Percentiles rank a stretch among this genome's conserved stretches.
phyloP scores from a whole-genome alignment of 2,113 vertebrate genomes.

The Sialia sialis region DNA sequence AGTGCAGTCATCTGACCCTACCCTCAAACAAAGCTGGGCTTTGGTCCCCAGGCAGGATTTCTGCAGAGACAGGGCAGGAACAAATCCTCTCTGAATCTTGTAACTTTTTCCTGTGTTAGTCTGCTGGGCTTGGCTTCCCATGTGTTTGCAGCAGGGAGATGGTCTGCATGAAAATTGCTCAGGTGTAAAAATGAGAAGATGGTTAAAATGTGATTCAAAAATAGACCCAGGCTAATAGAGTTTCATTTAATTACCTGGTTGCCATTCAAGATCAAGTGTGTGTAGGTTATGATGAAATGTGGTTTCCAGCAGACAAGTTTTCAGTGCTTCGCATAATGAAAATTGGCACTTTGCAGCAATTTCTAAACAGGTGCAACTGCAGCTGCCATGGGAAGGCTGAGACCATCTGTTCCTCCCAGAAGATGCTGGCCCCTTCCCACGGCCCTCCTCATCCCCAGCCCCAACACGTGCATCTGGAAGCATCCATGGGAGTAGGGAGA shows the following conservation, averaged over 20 bases:
- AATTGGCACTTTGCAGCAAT: conserved; percentile 10
- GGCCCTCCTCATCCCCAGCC: not conserved
- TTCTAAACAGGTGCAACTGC: not conserved
- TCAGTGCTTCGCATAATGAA: not conserved
- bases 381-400: not conserved
- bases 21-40: not conserved
- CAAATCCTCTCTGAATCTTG: not conserved
- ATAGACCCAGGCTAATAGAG: not conserved
- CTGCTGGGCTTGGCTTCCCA: not conserved
- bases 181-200: not conserved
- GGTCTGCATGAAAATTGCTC: not conserved
- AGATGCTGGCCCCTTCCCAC: not conserved
- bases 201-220: not conserved
- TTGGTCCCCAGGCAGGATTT: not conserved
- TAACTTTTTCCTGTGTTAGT: not conserved
- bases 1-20: not conserved
- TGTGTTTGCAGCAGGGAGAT: not conserved
- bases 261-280: not conserved
- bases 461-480: accelerated
- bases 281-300: not conserved
- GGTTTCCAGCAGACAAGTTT: not conserved
- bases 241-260: not conserved
- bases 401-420: not conserved
- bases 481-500: not conserved
- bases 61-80: not conserved